Percentiles rank a stretch among this genome's conserved stretches.
Evolutionary conservation across 2,113 vertebrate species (phyloP).

Genomic region (Apteryx mantelli): DNA sequence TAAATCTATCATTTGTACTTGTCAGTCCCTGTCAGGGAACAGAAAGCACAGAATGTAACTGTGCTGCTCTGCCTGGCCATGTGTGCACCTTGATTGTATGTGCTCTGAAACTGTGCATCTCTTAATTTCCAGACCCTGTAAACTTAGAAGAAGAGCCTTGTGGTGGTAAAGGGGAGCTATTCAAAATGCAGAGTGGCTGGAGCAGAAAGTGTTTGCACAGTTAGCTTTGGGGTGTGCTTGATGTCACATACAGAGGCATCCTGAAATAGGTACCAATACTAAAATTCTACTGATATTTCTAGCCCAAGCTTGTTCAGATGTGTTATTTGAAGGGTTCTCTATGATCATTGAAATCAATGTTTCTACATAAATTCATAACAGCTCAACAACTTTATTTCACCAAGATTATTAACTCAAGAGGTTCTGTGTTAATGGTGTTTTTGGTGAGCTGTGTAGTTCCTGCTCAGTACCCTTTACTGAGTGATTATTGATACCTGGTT

Average conservation of each 20-base stretch:
- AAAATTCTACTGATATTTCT: neutral
- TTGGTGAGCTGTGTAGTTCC: neutral
- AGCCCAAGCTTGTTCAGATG: neutral
- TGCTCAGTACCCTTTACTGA: neutral
- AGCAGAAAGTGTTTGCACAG: neutral
- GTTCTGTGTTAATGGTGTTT: neutral
- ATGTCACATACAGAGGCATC: neutral
- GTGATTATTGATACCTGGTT: neutral
- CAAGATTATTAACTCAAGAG: neutral
- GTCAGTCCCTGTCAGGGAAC: neutral
- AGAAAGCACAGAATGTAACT: neutral
- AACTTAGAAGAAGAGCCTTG: neutral
- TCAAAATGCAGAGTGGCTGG: neutral
- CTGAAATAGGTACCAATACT: neutral
- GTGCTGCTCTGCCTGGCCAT: neutral
- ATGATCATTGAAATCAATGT: neutral
- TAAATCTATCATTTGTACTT: neutral
- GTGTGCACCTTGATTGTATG: neutral
- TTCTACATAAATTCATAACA: neutral
- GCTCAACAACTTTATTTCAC: neutral
- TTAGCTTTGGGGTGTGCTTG: neutral
- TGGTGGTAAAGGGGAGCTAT: neutral
- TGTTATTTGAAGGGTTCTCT: neutral
- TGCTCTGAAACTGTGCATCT: neutral
- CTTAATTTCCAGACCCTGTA: neutral